phyloP scores from a whole-genome alignment of 2,888 invertebrate species.

The Latheticus oryzae region DNA sequence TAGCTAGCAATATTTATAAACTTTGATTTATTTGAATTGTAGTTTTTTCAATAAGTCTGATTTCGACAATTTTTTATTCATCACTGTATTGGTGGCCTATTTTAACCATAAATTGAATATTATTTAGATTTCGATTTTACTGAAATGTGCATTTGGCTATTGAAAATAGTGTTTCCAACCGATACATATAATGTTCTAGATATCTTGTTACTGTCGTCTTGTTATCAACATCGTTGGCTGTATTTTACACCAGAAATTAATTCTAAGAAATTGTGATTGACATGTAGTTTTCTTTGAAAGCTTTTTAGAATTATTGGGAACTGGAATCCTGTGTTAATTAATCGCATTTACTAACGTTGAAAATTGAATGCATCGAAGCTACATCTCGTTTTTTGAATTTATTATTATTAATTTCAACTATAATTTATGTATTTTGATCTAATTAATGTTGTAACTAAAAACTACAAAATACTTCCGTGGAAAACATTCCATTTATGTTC shows the following conservation, averaged over 20 bases:
- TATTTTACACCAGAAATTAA: slow-evolving; percentile 40
- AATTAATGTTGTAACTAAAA: slow-evolving; percentile 47
- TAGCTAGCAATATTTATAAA: too few relatives aligned
- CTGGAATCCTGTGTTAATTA: slow-evolving; percentile 56
- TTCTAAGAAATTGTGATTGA: slow-evolving; percentile 47
- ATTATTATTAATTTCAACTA: slow-evolving; percentile 47
- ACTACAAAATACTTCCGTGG: slow-evolving; percentile 38
- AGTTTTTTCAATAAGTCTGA: too few relatives aligned
- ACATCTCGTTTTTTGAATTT: slow-evolving; percentile 46
- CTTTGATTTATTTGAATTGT: too few relatives aligned
- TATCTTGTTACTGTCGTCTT: too few relatives aligned
- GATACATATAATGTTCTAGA: too few relatives aligned
- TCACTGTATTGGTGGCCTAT: too few relatives aligned
- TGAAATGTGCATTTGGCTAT: too few relatives aligned
- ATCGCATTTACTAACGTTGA: slow-evolving; percentile 47
- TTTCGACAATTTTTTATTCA: too few relatives aligned
- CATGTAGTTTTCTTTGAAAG: slow-evolving; percentile 46
- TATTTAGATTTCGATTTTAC: too few relatives aligned
- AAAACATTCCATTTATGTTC: slow-evolving; percentile 1
- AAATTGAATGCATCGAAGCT: slow-evolving; percentile 48
- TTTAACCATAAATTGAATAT: too few relatives aligned
- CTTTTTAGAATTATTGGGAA: slow-evolving; percentile 55
- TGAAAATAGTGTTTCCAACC: too few relatives aligned
- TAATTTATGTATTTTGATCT: slow-evolving; percentile 52
- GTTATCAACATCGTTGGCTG: slow-evolving; percentile 17